Evolutionary conservation across 1,140 invertebrate species (phyloP).

Genomic region (Dendrolimus punctatus): DNA sequence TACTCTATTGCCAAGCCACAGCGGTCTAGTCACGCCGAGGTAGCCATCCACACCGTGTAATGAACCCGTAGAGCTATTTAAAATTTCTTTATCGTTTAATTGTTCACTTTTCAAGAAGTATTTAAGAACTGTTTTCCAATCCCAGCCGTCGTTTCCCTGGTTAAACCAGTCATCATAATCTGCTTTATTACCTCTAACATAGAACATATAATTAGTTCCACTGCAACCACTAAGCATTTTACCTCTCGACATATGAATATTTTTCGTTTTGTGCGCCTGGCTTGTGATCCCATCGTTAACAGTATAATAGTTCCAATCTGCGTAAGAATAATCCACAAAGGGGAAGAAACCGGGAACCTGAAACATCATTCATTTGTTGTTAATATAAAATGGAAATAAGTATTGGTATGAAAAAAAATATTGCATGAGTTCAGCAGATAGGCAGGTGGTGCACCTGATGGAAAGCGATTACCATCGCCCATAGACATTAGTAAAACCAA

Average conservation of each 20-base stretch:
- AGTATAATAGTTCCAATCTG: constrained; percentile 1
- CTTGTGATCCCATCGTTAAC: neutral
- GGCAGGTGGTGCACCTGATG: too few species aligned
- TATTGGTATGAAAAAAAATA: too few species aligned
- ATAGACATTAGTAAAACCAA: too few species aligned
- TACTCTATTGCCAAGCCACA: constrained; percentile 74
- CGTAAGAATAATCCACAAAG: neutral
- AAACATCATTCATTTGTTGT: too few species aligned
- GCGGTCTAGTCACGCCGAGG: constrained; percentile 3
- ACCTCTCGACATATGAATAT: neutral
- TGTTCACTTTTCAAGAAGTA: constrained; percentile 91
- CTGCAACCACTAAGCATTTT: constrained; percentile 6
- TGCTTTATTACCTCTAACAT: constrained; percentile 3
- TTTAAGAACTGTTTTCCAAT: constrained; percentile 82
- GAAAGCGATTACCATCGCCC: too few species aligned
- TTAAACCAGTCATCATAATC: constrained; percentile 90
- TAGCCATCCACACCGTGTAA: constrained; percentile 2
- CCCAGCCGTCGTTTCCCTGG: constrained; percentile 87
- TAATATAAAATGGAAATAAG: too few species aligned
- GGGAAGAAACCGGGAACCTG: too few species aligned
- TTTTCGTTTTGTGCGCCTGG: constrained; percentile 3
- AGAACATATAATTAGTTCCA: constrained; percentile 1
- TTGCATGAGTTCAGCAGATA: too few species aligned
- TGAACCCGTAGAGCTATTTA: constrained; percentile 42
- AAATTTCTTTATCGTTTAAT: constrained; percentile 81